phyloP scores from a whole-genome alignment of 2,888 invertebrate species.

The Pilophorus perplexus region DNA sequence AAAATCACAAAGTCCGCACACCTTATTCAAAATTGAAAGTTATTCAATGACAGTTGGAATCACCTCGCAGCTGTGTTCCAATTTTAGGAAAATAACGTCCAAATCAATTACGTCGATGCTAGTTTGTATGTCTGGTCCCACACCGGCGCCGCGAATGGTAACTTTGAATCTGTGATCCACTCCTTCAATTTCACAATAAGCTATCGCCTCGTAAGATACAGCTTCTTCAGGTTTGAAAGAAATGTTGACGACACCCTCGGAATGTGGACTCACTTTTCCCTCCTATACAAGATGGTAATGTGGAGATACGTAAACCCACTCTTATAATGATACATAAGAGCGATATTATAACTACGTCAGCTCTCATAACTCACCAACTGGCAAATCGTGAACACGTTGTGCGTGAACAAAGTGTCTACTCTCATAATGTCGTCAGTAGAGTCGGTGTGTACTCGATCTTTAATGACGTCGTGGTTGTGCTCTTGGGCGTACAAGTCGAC shows the following conservation, averaged over 20 bases:
- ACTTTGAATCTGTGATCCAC: conserved; percentile 8
- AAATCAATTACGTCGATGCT: conserved; percentile 32
- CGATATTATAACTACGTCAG: no score
- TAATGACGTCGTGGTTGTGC: neutral
- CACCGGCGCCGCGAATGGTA: conserved; percentile 3
- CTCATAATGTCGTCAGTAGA: no score
- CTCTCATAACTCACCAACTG: no score
- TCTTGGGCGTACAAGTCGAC: neutral
- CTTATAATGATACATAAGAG: no score
- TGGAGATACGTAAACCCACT: no score
- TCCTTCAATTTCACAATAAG: conserved; percentile 30
- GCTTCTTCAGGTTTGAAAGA: neutral
- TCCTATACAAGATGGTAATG: conserved; percentile 7
- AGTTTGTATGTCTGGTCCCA: conserved; percentile 10
- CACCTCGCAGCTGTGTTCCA: conserved; percentile 32
- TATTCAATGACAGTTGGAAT: neutral
- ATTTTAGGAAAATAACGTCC: conserved; percentile 26
- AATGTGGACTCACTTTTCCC: conserved; percentile 20
- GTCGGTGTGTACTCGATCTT: conserved; percentile 13
- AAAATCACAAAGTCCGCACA: no score
- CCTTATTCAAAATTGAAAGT: neutral
- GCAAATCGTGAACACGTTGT: no score
- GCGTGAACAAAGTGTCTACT: no score
- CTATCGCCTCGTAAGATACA: neutral
- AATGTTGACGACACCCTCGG: neutral